Evolutionary conservation across 2,888 invertebrate species (phyloP).

Genomic region (Mylabris sibirica): DNA sequence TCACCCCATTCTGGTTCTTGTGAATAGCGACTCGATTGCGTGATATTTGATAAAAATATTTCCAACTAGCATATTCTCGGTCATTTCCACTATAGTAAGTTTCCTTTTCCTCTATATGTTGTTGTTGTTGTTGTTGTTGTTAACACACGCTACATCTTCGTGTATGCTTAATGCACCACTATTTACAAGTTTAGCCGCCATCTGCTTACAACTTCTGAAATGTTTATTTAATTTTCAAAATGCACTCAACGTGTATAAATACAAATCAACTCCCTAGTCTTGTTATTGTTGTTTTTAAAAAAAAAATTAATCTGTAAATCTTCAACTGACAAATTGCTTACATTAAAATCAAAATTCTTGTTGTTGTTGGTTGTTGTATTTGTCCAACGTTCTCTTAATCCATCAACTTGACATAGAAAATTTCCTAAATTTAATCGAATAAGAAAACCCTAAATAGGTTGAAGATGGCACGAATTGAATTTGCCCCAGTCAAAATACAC

Average conservation of each 20-base stretch:
- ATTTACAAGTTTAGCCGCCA: conserved; percentile 5
- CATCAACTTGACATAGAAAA: conserved; percentile 16
- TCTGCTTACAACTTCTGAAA: conserved; percentile 1
- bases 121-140: neutral
- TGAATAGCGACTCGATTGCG: conserved; percentile 6
- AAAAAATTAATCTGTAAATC: neutral
- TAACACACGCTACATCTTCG: conserved; percentile 9
- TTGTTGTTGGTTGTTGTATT: no score
- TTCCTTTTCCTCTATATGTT: neutral
- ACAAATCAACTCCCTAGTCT: neutral
- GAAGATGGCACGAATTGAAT: conserved; percentile 46
- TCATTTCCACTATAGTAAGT: neutral
- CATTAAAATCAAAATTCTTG: neutral
- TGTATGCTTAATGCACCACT: conserved; percentile 7
- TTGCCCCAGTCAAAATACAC: conserved; percentile 52
- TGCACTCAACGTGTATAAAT: neutral
- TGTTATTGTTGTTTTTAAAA: neutral
- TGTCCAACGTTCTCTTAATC: neutral
- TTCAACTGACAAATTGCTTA: neutral
- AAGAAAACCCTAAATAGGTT: conserved; percentile 35
- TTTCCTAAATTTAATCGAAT: conserved; percentile 33
- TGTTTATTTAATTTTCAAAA: conserved; percentile 7
- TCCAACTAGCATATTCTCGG: neutral
- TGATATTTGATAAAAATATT: conserved; percentile 7
- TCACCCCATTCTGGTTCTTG: neutral